A percentile compares a stretch with the other conserved stretches of the same genome.
Conservation (phyloP, 2,797 vertebrate species). For the Pangasius larnaudii region DNA sequence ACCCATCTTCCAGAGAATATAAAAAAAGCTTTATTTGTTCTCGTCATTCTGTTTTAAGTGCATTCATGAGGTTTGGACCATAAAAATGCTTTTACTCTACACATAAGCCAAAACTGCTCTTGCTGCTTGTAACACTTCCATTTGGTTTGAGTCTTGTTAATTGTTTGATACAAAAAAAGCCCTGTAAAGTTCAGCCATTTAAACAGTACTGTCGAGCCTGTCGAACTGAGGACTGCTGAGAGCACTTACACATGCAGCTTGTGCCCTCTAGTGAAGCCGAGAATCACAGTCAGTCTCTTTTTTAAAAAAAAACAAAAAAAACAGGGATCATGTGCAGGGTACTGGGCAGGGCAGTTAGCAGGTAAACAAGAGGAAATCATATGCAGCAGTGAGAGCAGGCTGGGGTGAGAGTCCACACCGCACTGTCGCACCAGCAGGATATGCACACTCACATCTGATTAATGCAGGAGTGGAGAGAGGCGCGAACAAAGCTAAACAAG, state of each 20-base stretch:
- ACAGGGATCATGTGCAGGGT: slow-evolving; percentile 1
- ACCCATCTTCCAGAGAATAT: not conserved
- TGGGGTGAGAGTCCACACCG: slow-evolving; percentile 42
- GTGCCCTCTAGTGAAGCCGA: slow-evolving; percentile 79
- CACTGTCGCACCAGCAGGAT: slow-evolving; percentile 39
- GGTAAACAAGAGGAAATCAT: slow-evolving; percentile 48
- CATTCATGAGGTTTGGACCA: not conserved
- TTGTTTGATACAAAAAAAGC: slow-evolving; percentile 6
- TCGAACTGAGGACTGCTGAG: not conserved
- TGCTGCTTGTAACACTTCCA: slow-evolving; percentile 21
- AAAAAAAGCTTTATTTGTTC: not conserved
- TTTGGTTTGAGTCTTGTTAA: slow-evolving; percentile 31
- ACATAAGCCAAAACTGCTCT: not conserved
- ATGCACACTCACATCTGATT: slow-evolving; percentile 36
- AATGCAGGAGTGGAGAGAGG: slow-evolving; percentile 42
- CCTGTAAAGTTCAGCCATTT: slow-evolving; percentile 32
- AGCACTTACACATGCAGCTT: slow-evolving; percentile 66
- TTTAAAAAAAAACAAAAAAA: not conserved
- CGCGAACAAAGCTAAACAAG: slow-evolving; percentile 44
- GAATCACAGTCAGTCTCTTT: slow-evolving; percentile 13
- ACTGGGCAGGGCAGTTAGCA: slow-evolving; percentile 23
- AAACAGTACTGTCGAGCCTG: not conserved
- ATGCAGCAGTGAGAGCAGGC: slow-evolving; percentile 21
- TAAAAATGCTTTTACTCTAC: slow-evolving; percentile 21
- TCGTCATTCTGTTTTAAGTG: slow-evolving; percentile 2